phyloP scores from a whole-genome alignment of 2,797 vertebrate genomes.

The Sebastes diploproa region DNA sequence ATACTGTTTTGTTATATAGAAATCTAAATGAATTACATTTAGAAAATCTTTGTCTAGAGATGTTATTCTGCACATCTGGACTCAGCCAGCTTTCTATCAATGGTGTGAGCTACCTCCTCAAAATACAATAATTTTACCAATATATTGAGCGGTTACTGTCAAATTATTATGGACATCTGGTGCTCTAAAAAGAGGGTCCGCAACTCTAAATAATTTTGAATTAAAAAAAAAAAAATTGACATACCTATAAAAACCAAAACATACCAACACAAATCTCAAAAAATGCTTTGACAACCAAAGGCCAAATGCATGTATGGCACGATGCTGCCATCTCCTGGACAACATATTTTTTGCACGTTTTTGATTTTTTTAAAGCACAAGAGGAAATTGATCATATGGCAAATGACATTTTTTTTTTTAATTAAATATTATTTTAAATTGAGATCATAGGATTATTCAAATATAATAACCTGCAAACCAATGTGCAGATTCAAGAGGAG shows the following conservation, averaged over 20 bases:
- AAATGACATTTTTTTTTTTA: too few species aligned
- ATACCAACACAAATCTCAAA: neutral
- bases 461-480: neutral
- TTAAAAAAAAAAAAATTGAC: neutral
- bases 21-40: neutral
- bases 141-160: neutral
- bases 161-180: neutral
- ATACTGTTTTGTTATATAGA: neutral
- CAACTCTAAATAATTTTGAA: neutral
- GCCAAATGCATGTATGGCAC: neutral
- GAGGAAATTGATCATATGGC: neutral
- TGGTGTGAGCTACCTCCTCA: neutral
- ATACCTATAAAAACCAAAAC: neutral
- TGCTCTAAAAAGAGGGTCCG: neutral
- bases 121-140: neutral
- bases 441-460: neutral
- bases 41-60: neutral
- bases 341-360: slow-evolving; percentile 2
- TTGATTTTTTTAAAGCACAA: too few species aligned
- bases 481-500: neutral
- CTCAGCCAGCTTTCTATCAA: neutral
- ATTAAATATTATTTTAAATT: neutral
- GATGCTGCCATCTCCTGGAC: slow-evolving; percentile 73
- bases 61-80: neutral
- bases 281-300: neutral